A percentile compares a stretch with the other conserved stretches of the same genome.
Evolutionary conservation across 2,113 vertebrate genomes (phyloP).

Genomic region (Mesocricetus auratus): DNA sequence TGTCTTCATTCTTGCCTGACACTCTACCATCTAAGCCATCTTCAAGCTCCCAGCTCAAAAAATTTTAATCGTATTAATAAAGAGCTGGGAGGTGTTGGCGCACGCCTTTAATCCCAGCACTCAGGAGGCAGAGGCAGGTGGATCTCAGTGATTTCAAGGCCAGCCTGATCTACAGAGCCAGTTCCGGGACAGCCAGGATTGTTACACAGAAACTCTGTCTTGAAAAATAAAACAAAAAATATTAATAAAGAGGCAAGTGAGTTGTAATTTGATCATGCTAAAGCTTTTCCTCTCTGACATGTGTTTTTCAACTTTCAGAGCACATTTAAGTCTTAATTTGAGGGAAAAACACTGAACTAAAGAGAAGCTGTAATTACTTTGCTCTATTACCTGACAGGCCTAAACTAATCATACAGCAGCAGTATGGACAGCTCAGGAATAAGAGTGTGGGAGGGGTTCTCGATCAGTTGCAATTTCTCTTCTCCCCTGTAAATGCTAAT

Average conservation of each 20-base stretch:
- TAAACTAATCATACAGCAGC: neutral
- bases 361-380: constrained; percentile 8
- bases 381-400: neutral
- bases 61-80: no score
- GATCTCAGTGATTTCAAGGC: no score
- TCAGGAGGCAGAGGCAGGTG: no score
- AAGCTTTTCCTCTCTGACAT: constrained; percentile 15
- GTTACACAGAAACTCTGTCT: no score
- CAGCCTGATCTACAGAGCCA: no score
- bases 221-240: no score
- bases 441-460: neutral
- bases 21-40: neutral
- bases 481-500: constrained; percentile 20
- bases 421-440: neutral
- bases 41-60: no score
- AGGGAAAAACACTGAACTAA: neutral
- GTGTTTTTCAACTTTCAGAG: constrained; percentile 29
- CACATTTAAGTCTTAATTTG: constrained; percentile 30
- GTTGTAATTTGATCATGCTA: constrained; percentile 39
- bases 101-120: no score
- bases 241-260: neutral
- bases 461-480: neutral
- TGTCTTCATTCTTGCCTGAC: neutral
- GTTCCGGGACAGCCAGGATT: no score
- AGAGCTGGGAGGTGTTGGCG: neutral